These are phyloP conservation scores for Trichonephila inaurata DNA, from an alignment of 1,140 invertebrate genomes.

Conservation along the genomic window DNA sequence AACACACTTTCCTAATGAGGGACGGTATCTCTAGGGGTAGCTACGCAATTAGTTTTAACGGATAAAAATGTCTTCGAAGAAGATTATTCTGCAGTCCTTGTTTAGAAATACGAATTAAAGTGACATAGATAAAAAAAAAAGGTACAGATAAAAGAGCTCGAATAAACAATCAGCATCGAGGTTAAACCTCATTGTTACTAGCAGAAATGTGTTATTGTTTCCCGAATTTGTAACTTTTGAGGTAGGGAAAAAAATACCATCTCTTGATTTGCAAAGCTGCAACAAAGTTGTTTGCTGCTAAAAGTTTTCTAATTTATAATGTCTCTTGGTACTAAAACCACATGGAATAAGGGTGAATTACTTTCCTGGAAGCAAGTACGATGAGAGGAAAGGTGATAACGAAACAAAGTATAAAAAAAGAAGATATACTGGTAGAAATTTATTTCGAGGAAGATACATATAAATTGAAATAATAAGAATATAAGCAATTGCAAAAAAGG, in stretches of 20 bases:
- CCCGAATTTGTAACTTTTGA: background rate
- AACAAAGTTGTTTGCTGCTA: background rate
- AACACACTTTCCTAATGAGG: constrained; percentile 11
- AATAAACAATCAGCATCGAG: constrained; percentile 61
- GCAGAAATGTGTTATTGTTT: constrained; percentile 34
- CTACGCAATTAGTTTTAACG: constrained; percentile 41
- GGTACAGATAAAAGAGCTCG: background rate
- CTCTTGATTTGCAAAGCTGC: background rate
- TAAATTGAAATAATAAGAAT: background rate
- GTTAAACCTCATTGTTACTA: constrained; percentile 35
- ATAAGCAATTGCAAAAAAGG: background rate
- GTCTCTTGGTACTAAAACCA: background rate
- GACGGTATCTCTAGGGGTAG: constrained; percentile 13
- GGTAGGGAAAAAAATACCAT: background rate
- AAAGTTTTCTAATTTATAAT: constrained; percentile 31
- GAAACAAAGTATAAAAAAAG: background rate
- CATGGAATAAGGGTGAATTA: background rate
- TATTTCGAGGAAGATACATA: background rate
- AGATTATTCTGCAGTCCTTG: constrained; percentile 21
- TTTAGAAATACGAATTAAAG: constrained; percentile 38
- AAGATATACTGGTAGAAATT: background rate
- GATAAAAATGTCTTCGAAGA: constrained; percentile 52
- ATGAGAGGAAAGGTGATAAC: background rate
- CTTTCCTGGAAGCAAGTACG: background rate
- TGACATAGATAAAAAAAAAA: constrained; percentile 18